These are phyloP conservation scores for Cyclargus thomasi DNA, from an alignment of 1,140 invertebrate species.

Conservation along the genomic window DNA sequence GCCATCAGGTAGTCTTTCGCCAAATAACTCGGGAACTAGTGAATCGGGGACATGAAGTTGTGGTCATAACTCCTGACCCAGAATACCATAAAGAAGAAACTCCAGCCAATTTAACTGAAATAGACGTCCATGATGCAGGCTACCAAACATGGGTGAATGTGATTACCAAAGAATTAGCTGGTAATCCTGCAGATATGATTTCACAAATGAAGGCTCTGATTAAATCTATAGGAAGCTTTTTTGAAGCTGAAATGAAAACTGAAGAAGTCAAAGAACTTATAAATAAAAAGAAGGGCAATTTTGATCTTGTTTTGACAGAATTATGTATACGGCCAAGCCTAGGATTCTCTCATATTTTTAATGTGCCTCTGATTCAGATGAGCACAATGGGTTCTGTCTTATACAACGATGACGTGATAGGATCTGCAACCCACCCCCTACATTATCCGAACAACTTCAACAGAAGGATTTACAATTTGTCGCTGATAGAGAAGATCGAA, in stretches of 20 bases:
- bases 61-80: conserved; percentile 53
- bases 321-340: conserved; percentile 25
- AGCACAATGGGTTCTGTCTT: conserved; percentile 32
- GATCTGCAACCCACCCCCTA: conserved; percentile 31
- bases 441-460: conserved; percentile 27
- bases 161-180: conserved; percentile 16
- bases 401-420: conserved; percentile 29
- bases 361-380: conserved; percentile 38
- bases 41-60: conserved; percentile 68
- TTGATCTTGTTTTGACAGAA: conserved; percentile 38
- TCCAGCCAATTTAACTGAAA: conserved; percentile 41
- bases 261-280: conserved; percentile 28
- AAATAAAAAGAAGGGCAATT: conserved; percentile 23
- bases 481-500: conserved; percentile 31
- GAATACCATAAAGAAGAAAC: conserved; percentile 31
- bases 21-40: conserved; percentile 34
- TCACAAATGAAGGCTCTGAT: conserved; percentile 8
- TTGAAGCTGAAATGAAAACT: conserved; percentile 25
- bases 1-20: conserved; percentile 75
- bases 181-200: conserved; percentile 17
- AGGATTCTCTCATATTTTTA: conserved; percentile 31
- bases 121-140: conserved; percentile 38
- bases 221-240: conserved; percentile 17
- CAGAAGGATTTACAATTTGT: conserved; percentile 29
- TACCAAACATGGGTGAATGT: conserved; percentile 22